Conservation (phyloP, 2,797 vertebrate species). For the Phrynocephalus forsythii region DNA sequence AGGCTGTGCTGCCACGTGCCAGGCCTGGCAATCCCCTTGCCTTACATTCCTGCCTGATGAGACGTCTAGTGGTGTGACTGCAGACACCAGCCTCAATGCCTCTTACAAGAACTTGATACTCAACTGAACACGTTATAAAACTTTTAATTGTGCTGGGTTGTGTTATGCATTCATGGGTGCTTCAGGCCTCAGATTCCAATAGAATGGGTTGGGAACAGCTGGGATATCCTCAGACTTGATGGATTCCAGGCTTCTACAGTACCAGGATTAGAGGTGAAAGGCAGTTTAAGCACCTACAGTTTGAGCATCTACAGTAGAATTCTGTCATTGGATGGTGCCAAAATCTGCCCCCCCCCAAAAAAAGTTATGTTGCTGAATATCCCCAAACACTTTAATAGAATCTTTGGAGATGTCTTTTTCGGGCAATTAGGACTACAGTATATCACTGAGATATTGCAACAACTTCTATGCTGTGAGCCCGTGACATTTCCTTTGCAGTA, state of each 20-base stretch:
- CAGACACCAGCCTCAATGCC: background rate
- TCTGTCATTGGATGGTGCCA: too few species aligned
- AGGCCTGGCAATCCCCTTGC: background rate
- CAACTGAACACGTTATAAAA: background rate
- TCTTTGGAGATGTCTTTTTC: background rate
- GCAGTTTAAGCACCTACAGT: background rate
- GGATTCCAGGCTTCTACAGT: background rate
- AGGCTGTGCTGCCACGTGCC: slow-evolving; percentile 3
- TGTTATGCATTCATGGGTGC: background rate
- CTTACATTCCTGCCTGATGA: slow-evolving; percentile 27
- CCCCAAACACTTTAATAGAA: background rate
- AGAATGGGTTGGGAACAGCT: background rate
- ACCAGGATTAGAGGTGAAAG: background rate
- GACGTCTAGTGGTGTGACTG: slow-evolving; percentile 8
- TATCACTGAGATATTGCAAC: background rate
- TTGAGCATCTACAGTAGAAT: too few species aligned
- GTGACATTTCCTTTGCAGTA: background rate
- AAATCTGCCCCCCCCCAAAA: too few species aligned
- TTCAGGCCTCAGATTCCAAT: background rate
- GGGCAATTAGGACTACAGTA: background rate
- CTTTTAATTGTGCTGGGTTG: background rate
- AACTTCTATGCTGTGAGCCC: background rate
- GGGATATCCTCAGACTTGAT: background rate
- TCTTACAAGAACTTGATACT: background rate
- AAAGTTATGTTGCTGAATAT: too few species aligned